Evolutionary conservation across 2,797 vertebrate species (phyloP), one percentile per base, ranked within the genome.

Genomic region (Pteropus rufus): DNA sequence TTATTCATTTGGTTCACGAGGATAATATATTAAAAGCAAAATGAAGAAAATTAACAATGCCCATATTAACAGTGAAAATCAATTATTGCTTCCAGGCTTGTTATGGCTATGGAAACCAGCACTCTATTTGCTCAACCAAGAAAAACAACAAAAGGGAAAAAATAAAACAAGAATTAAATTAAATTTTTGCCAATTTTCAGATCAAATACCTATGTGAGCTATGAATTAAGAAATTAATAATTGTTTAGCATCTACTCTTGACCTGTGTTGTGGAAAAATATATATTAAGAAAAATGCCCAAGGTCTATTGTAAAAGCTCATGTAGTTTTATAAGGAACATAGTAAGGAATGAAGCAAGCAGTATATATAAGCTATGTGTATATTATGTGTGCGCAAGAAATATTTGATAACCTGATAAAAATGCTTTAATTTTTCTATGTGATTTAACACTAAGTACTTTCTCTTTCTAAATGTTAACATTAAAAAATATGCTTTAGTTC

Each of bases 61-160:
- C 21, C 24, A 91, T 79, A 75, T 64, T 89, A 77, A 93, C 24
- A 93, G 14, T 7, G 29, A 94, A 94, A 88, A 54, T 91, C 67
- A 92, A 39, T 86, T 24, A 18, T 4, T 85, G 15, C 29, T 52
- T 70, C 39, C 12, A 62, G 7, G 36, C 12, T 46, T 60, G 21
- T 34, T 76, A 91, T 7, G 31, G 4, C 19, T 65, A 12, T 87
- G 39, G 56, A 77, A 92, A 81, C 16, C 60, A 76, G 23, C 1
- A 60, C 1, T 62, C 29, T 26, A 89, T 56, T 93, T 73, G 6
- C 41, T 96, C 62, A 94, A 6, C 62, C 64, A 90, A 46, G 29
- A 58, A 91, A 60, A 26, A 65, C 5, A 36, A 36, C 2, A 34
- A 16, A 49, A 46, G 3, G 14, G 14, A 1, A 31, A 82, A 95